phyloP scores from a whole-genome alignment of 2,113 vertebrate genomes.

The Proterorhinus semilunaris region DNA sequence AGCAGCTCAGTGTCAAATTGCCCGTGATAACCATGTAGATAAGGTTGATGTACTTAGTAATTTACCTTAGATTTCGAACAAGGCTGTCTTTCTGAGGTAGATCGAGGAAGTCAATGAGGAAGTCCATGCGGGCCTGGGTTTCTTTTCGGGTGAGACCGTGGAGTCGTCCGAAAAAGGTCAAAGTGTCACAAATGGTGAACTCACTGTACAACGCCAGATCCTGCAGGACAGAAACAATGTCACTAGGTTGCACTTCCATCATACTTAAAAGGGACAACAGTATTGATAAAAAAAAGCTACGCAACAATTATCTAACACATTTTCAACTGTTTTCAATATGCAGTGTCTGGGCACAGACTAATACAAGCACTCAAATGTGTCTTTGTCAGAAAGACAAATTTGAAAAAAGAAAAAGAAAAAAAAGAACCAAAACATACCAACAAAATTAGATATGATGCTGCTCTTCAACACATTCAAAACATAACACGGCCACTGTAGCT shows the following conservation, averaged over 20 bases:
- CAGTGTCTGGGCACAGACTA: too few relatives aligned
- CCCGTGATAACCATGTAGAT: background rate
- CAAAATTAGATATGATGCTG: too few relatives aligned
- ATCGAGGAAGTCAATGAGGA: slow-evolving; percentile 78
- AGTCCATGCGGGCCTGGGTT: slow-evolving; percentile 69
- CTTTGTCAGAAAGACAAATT: too few relatives aligned
- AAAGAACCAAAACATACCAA: too few relatives aligned
- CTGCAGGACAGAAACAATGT: slow-evolving; percentile 37
- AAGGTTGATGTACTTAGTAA: background rate
- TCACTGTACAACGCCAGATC: slow-evolving; percentile 79
- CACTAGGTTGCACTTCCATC: background rate
- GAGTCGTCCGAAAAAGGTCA: slow-evolving; percentile 76
- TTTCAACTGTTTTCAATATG: too few relatives aligned
- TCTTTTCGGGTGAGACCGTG: slow-evolving; percentile 75
- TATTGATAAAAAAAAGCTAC: too few relatives aligned
- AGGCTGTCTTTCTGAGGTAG: slow-evolving; percentile 75
- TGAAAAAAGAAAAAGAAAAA: too few relatives aligned
- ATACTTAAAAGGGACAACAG: too few relatives aligned
- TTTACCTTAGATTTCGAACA: slow-evolving; percentile 78
- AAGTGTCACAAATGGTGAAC: slow-evolving; percentile 78
- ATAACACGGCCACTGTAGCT: background rate
- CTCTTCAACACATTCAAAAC: too few relatives aligned
- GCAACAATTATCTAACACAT: too few relatives aligned
- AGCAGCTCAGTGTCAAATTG: background rate
- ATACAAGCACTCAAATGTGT: too few relatives aligned